A percentile compares a stretch with the other conserved stretches of the same genome.
phyloP scores from a whole-genome alignment of 2,888 invertebrate species.

The Agonopterix subpropinquella region DNA sequence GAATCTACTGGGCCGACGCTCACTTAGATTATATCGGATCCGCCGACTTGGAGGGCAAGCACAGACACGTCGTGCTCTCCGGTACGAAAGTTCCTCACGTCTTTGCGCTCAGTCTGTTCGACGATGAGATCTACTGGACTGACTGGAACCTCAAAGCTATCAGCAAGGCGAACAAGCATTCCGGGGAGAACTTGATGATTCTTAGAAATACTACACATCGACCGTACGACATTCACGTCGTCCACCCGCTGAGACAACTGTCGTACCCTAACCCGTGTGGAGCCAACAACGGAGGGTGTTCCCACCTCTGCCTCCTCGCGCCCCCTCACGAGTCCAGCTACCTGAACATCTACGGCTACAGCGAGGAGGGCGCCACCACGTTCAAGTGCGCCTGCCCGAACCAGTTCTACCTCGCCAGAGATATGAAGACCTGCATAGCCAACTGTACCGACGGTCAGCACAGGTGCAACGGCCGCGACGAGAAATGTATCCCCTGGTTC shows the following conservation, averaged over 20 bases:
- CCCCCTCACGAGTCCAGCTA: slow-evolving; percentile 87
- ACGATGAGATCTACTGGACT: slow-evolving; percentile 96
- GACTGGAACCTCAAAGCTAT: slow-evolving; percentile 99
- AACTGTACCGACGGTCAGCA: slow-evolving; percentile 96
- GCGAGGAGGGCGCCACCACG: slow-evolving; percentile 85
- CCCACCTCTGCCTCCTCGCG: slow-evolving; percentile 94
- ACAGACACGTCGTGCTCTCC: slow-evolving; percentile 87
- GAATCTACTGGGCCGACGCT: slow-evolving; percentile 98
- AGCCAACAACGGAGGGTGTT: slow-evolving; percentile 94
- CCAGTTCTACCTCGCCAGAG: slow-evolving; percentile 88
- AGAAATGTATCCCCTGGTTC: slow-evolving; percentile 77
- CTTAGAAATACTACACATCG: slow-evolving; percentile 95
- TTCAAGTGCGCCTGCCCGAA: slow-evolving; percentile 96
- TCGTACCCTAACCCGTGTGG: slow-evolving; percentile 94
- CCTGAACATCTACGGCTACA: slow-evolving; percentile 85
- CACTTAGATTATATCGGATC: slow-evolving; percentile 98
- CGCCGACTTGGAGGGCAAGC: slow-evolving; percentile 93
- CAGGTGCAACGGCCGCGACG: slow-evolving; percentile 78
- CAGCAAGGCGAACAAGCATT: slow-evolving; percentile 93
- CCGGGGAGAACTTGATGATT: slow-evolving; percentile 82
- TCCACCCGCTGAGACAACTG: slow-evolving; percentile 91
- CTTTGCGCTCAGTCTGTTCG: slow-evolving; percentile 95
- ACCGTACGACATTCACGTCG: slow-evolving; percentile 95
- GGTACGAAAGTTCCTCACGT: slow-evolving; percentile 94
- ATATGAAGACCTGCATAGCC: slow-evolving; percentile 91